phyloP scores from a whole-genome alignment of 1,140 invertebrate genomes.

The Metopolophium dirhodum region DNA sequence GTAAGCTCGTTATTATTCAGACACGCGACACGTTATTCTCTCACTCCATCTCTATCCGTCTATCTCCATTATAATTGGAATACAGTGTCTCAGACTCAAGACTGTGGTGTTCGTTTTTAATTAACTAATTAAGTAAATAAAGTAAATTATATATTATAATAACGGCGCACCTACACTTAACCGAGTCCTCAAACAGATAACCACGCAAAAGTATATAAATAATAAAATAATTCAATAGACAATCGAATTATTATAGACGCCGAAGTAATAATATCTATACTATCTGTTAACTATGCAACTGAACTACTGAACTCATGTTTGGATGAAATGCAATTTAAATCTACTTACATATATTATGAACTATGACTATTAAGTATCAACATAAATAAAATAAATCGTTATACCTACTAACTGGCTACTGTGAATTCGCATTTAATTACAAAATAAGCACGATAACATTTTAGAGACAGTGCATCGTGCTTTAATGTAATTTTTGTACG shows the following conservation, averaged over 20 bases:
- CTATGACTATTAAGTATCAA: too few relatives aligned
- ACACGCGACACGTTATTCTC: conserved; percentile 10
- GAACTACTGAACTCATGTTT: not conserved
- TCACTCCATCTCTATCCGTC: not conserved
- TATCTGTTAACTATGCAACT: not conserved
- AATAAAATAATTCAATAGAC: not conserved
- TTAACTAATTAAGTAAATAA: conserved; percentile 27
- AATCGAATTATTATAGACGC: not conserved
- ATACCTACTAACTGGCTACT: too few relatives aligned
- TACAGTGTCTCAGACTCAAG: not conserved
- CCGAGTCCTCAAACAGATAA: not conserved
- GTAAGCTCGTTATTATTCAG: conserved; percentile 21
- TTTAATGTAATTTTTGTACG: not conserved
- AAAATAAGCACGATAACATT: conserved; percentile 1
- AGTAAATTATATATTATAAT: not conserved
- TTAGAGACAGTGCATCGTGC: not conserved
- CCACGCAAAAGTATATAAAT: not conserved
- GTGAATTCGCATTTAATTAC: not conserved
- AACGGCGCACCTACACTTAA: not conserved
- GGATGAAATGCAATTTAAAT: not conserved
- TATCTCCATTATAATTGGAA: conserved; percentile 26
- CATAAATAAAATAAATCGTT: too few relatives aligned
- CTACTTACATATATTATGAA: not conserved
- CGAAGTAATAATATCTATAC: not conserved
- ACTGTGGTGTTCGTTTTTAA: not conserved